A percentile compares a stretch with the other conserved stretches of the same genome.
These are phyloP conservation scores for Oncorhynchus masou DNA, from an alignment of 2,113 vertebrate species.

Conservation along the genomic window DNA sequence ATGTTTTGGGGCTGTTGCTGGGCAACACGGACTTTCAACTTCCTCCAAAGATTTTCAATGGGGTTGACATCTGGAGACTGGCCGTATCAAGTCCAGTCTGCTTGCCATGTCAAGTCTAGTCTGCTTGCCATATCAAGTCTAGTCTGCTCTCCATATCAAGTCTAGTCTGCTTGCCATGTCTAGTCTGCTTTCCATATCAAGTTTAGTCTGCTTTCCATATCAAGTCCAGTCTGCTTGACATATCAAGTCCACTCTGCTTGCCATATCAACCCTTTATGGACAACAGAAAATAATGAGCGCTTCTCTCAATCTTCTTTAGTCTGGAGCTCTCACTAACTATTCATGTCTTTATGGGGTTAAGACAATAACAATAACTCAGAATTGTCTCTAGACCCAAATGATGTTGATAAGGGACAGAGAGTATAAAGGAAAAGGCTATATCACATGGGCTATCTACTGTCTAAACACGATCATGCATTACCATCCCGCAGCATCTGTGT, in stretches of 20 bases:
- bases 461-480: constrained; percentile 11
- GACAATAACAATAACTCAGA: not conserved
- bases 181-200: too few species aligned
- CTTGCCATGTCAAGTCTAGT: too few species aligned
- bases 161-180: too few species aligned
- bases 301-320: not conserved
- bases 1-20: too few species aligned
- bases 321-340: not conserved
- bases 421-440: not conserved
- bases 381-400: constrained; percentile 13
- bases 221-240: too few species aligned
- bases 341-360: constrained; percentile 8
- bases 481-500: not conserved
- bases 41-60: too few species aligned
- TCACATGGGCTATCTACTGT: constrained; percentile 7
- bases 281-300: not conserved
- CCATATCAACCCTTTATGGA: constrained; percentile 7
- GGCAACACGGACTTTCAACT: too few species aligned
- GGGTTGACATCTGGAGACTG: too few species aligned
- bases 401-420: not conserved
- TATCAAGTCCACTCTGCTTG: not conserved
- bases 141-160: too few species aligned
- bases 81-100: too few species aligned
- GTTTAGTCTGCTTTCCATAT: too few species aligned
- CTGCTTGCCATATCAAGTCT: too few species aligned